These are phyloP conservation scores for Cepphus grylle DNA, from an alignment of 2,113 vertebrate genomes.

Conservation along the genomic window DNA sequence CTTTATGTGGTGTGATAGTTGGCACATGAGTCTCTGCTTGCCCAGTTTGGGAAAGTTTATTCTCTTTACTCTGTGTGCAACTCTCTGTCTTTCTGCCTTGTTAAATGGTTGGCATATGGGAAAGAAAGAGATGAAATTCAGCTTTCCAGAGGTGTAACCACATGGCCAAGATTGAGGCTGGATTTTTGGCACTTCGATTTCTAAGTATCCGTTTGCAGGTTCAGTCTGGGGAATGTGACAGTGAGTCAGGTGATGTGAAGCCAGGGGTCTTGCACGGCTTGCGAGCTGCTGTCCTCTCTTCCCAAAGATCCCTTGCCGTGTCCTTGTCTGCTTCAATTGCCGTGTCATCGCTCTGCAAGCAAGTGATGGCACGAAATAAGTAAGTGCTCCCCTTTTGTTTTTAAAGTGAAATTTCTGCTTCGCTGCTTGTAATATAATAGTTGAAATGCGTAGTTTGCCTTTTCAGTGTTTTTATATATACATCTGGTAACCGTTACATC, in stretches of 20 bases:
- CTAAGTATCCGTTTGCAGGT: background rate
- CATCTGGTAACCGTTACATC: background rate
- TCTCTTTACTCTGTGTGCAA: background rate
- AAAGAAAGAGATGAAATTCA: constrained; percentile 1
- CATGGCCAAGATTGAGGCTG: background rate
- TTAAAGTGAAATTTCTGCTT: constrained; percentile 10
- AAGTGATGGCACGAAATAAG: background rate
- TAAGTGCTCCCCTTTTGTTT: background rate
- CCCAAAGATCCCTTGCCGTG: background rate
- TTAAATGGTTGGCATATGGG: constrained; percentile 1
- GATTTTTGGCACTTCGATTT: background rate
- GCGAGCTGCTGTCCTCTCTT: background rate
- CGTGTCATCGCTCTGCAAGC: background rate
- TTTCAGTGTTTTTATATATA: background rate
- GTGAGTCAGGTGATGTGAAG: background rate
- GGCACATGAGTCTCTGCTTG: background rate
- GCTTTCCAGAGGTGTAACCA: background rate
- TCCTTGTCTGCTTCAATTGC: background rate
- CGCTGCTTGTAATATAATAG: background rate
- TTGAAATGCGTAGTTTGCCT: background rate
- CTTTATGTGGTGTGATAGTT: constrained; percentile 48
- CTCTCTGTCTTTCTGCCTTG: background rate
- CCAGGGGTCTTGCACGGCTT: background rate
- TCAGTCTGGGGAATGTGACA: background rate
- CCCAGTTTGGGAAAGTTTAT: background rate